Base-by-base conservation (phyloP, 2,113 vertebrate genomes). In the Lycaon pictus region DNA sequence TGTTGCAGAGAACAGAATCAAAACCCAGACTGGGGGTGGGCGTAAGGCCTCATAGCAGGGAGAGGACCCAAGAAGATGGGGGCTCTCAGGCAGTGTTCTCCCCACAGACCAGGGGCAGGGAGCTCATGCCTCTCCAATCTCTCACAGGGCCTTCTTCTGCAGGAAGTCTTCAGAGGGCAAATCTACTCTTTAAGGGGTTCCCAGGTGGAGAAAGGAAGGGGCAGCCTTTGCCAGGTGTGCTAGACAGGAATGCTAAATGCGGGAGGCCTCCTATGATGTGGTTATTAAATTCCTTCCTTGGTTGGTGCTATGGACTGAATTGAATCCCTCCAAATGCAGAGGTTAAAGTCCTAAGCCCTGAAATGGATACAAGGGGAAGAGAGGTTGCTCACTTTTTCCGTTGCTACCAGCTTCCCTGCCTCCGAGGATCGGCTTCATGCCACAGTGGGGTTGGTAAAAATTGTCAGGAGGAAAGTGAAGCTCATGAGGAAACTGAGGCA, bases 281-380 rank as follows among this genome's bases (percentile, higher is more conserved):
- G 0, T 82, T 67, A 81, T 65, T 82, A 82, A 80, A 86, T 67
- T n/a, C 32, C 51, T 81, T 76, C 74, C 74, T 72, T 72, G 37
- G 20, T 56, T 48, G 2, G 43, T 69, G 32, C 32, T 69, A 0
- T n/a, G 62, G 69, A 80, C 56, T 53, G 60, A 53, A 60, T 11
- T 37, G 55, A 27, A 25, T 11, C 23, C 48, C 37, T 32, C 17
- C 17, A 23, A n/a, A 58, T 77, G 22, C 29, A 11, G 35, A 1
- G 7, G 17, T 74, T 58, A 51, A 58, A 87, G 27, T 23, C 37
- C 65, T 60, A 60, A n/a, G 23, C 5, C 29, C 32, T 11, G 80
- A 35, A 32, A 27, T 0, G 1, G 23, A 20, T 0, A 7, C 1
- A 5, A 1, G 53, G 17, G 19, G 17, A 35, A 56, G 56, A 63